Evolutionary conservation across 2,888 invertebrate species (phyloP), one percentile per base, ranked within the genome.

Genomic region (Tetanocera ferruginea): DNA sequence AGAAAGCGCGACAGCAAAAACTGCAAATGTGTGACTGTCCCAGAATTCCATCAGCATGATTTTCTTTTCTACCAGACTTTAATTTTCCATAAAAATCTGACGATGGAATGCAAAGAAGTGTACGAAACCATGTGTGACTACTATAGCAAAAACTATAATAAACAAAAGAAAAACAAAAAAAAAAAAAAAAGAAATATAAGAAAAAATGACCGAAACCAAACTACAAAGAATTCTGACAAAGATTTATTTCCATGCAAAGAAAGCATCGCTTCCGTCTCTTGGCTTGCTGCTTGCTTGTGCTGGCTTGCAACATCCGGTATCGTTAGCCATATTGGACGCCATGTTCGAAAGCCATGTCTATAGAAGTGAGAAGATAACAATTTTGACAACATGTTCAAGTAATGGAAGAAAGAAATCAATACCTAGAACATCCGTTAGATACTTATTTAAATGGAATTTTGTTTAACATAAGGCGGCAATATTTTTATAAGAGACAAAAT

Each of bases 221-320:
- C 71, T 60, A 37, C 71, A 31, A 43, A 57, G 67, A 75, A 66
- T 71, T 51, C 60, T 80, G 80, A 78, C 76, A 74, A 55, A 71
- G 78, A 80, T 80, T 80, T 80, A 80, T 77, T 79, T 76, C 67
- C 74, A 75, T 75, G 75, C 64, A 60, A 43, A 28, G 23, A n/a
- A 55, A 77, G 67, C 52, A 31, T 67, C 37, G 19, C 67, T 60
- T 55, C 14, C 19, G 82, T 82, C 85, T 84, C 83, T 85, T 84
- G 82, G 80, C 85, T 80, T 69, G 34, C 51, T 51, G 17, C 9
- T 11, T 8, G 67, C 8, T 67, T 9, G 6, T 60, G 31, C 51
- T 9, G 34, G 31, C 34, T 71, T 23, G 71, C 55, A 57, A 55
- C 72, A 57, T 72, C 57, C 69, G 69, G 49, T 28, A 14, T 57